Percentiles rank a stretch among this genome's conserved stretches.
phyloP scores from a whole-genome alignment of 2,888 invertebrate species.

The Caenorhabditis wallacei region DNA sequence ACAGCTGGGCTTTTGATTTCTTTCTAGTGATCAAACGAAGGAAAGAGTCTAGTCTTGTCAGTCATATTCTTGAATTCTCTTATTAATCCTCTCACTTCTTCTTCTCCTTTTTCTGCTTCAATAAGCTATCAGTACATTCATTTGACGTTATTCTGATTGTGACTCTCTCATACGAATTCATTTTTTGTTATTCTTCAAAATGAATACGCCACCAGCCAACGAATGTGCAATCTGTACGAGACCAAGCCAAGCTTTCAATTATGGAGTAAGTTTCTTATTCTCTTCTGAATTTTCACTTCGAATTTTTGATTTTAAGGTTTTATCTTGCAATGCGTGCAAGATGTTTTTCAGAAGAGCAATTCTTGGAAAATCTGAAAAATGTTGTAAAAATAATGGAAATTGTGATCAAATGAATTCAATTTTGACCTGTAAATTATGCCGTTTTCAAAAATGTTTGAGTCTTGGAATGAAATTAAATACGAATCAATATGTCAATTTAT shows the following conservation, averaged over 20 bases:
- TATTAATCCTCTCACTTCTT: conserved; percentile 22
- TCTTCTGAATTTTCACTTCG: too few species aligned
- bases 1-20: conserved; percentile 14
- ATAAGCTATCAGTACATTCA: neutral
- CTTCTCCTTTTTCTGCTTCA: conserved; percentile 19
- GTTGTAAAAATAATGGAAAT: conserved; percentile 12
- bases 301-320: conserved; percentile 6
- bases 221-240: conserved; percentile 17
- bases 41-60: conserved; percentile 38
- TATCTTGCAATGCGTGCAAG: conserved; percentile 34
- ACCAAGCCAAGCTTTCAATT: conserved; percentile 24
- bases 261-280: conserved; percentile 23
- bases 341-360: conserved; percentile 37
- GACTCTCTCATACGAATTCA: neutral
- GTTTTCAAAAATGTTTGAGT: conserved; percentile 23
- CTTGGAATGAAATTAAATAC: conserved; percentile 28
- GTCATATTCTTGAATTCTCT: neutral
- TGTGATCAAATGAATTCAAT: conserved; percentile 9
- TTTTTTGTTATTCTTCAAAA: too few species aligned
- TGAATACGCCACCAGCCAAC: neutral
- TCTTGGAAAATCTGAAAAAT: conserved; percentile 34
- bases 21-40: conserved; percentile 13
- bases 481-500: conserved; percentile 27
- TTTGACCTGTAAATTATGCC: conserved; percentile 14
- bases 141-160: conserved; percentile 25